phyloP scores from a whole-genome alignment of 2,888 invertebrate species.

The Pharmacophagus antenor region DNA sequence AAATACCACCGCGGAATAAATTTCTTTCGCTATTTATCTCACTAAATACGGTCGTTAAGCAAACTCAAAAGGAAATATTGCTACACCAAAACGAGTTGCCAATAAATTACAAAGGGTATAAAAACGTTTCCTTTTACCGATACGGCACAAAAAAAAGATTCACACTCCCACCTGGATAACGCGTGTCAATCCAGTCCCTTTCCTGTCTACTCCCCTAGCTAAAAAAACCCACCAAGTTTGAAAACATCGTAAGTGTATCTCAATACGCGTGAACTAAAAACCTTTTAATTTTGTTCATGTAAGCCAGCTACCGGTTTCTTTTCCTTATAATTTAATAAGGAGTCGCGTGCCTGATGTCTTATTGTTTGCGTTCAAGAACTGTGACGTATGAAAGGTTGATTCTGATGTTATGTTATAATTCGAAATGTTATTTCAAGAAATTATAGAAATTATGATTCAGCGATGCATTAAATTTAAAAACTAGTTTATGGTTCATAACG shows the following conservation, averaged over 20 bases:
- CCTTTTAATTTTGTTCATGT: slow-evolving; percentile 15
- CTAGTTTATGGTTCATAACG: no score
- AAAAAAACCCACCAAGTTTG: slow-evolving; percentile 36
- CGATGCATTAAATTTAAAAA: background rate
- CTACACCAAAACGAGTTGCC: slow-evolving; percentile 46
- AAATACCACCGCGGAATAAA: background rate
- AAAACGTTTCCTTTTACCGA: slow-evolving; percentile 33
- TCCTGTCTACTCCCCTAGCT: slow-evolving; percentile 56
- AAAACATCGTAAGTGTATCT: slow-evolving; percentile 39
- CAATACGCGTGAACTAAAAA: slow-evolving; percentile 14
- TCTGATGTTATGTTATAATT: slow-evolving; percentile 23
- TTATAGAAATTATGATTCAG: slow-evolving; percentile 9
- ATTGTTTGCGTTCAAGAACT: slow-evolving; percentile 58
- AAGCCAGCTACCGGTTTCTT: slow-evolving; percentile 53
- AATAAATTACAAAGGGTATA: slow-evolving; percentile 39
- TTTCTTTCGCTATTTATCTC: background rate
- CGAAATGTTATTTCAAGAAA: slow-evolving; percentile 19
- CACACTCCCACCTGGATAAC: slow-evolving; percentile 58
- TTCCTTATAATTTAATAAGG: slow-evolving; percentile 76
- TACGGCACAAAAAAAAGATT: slow-evolving; percentile 34
- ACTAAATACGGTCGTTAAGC: slow-evolving; percentile 15
- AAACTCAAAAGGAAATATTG: slow-evolving; percentile 41
- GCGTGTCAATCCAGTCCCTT: slow-evolving; percentile 60
- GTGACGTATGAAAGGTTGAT: slow-evolving; percentile 46
- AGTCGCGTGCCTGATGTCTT: slow-evolving; percentile 60